Evolutionary conservation across 2,888 invertebrate species (phyloP).

Genomic region (Ophraella communa): DNA sequence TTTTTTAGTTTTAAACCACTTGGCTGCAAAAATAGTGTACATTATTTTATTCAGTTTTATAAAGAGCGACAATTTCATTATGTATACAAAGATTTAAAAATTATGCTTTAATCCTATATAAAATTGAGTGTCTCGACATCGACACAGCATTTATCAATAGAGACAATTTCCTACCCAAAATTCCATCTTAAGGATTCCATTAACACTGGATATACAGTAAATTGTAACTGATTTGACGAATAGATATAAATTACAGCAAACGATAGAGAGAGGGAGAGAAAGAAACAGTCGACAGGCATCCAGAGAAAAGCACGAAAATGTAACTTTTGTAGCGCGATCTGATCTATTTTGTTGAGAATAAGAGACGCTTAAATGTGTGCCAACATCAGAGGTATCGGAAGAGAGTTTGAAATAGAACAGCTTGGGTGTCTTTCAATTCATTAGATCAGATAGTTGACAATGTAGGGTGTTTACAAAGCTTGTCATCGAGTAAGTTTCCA

Average conservation of each 20-base stretch:
- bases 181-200: slow-evolving; percentile 18
- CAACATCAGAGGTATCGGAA: slow-evolving; percentile 40
- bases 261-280: not conserved
- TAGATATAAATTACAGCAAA: slow-evolving; percentile 20
- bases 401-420: slow-evolving; percentile 51
- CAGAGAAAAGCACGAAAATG: slow-evolving; percentile 34
- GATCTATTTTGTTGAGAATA: slow-evolving; percentile 34
- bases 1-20: too few relatives aligned
- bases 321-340: slow-evolving; percentile 35
- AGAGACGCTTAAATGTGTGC: slow-evolving; percentile 40
- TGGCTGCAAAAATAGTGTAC: too few relatives aligned
- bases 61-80: not conserved
- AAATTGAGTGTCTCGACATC: not conserved
- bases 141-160: slow-evolving; percentile 3
- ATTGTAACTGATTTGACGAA: slow-evolving; percentile 24
- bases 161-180: slow-evolving; percentile 20
- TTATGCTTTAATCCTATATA: not conserved
- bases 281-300: not conserved
- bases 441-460: slow-evolving; percentile 56
- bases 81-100: not conserved
- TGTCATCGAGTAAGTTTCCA: slow-evolving; percentile 58
- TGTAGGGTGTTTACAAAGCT: slow-evolving; percentile 56
- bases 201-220: slow-evolving; percentile 26
- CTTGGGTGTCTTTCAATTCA: slow-evolving; percentile 54
- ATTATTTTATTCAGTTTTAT: not conserved